Percentiles rank a stretch among this genome's conserved stretches.
These are phyloP conservation scores for Penaeus indicus DNA, from an alignment of 1,140 invertebrate species.

Conservation along the genomic window DNA sequence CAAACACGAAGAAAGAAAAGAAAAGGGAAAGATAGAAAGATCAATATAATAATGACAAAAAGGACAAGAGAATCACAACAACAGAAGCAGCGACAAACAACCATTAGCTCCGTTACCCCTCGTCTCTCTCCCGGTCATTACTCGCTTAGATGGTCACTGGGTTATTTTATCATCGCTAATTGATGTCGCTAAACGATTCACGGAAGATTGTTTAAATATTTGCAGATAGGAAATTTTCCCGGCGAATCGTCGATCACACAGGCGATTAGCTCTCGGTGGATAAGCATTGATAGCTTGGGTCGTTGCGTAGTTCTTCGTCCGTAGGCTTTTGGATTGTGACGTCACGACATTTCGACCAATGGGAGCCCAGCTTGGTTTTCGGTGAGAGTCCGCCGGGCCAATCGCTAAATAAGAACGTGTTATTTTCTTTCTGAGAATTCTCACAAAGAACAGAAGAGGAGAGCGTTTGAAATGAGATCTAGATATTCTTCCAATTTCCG, in stretches of 20 bases:
- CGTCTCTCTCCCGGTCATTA: too few species aligned
- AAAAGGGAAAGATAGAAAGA: too few species aligned
- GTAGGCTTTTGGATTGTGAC: slow-evolving; percentile 31
- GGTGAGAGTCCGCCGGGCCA: neutral
- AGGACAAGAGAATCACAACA: too few species aligned
- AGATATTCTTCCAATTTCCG: too few species aligned
- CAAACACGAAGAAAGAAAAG: too few species aligned
- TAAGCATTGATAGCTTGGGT: neutral
- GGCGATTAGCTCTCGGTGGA: slow-evolving; percentile 37
- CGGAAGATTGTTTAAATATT: slow-evolving; percentile 53
- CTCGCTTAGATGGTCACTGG: too few species aligned
- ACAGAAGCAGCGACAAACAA: too few species aligned
- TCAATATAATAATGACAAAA: too few species aligned
- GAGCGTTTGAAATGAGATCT: too few species aligned
- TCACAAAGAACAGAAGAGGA: too few species aligned
- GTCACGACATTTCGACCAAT: slow-evolving; percentile 2
- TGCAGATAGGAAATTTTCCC: slow-evolving; percentile 51
- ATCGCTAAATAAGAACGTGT: neutral
- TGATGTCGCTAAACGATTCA: slow-evolving; percentile 24
- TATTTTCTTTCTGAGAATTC: neutral
- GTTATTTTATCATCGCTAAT: too few species aligned
- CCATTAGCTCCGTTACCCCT: too few species aligned
- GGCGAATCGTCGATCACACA: slow-evolving; percentile 30
- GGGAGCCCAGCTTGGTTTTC: neutral
- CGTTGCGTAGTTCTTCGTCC: neutral